Conservation (phyloP, 1,140 invertebrate genomes). For the Caenorhabditis brenneri region DNA sequence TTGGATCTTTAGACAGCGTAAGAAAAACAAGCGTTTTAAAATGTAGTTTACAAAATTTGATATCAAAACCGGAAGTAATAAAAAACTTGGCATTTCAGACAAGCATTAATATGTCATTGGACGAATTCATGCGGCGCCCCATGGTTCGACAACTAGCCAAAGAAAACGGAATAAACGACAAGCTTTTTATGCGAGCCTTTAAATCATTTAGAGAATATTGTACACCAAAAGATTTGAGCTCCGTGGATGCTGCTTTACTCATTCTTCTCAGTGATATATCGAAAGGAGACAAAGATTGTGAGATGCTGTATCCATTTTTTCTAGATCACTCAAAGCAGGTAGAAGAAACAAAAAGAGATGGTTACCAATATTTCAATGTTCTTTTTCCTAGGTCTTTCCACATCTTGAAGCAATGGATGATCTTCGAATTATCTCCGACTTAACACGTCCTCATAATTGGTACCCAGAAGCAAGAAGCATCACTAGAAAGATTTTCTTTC, state of each 20-base stretch:
- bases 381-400: constrained; percentile 80
- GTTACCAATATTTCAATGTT: neutral
- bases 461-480: constrained; percentile 81
- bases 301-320: constrained; percentile 93
- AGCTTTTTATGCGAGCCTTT: constrained; percentile 84
- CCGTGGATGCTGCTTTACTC: constrained; percentile 86
- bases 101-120: constrained; percentile 73
- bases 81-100: constrained; percentile 3
- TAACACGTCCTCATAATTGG: constrained; percentile 90
- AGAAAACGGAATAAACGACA: constrained; percentile 68
- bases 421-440: constrained; percentile 91
- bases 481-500: constrained; percentile 91
- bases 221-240: constrained; percentile 49
- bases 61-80: neutral
- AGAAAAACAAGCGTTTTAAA: neutral
- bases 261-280: constrained; percentile 89
- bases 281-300: constrained; percentile 74
- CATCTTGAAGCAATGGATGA: constrained; percentile 97
- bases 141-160: constrained; percentile 74
- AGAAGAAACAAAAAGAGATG: neutral
- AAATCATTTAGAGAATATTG: constrained; percentile 87
- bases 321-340: constrained; percentile 81
- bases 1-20: neutral
- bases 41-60: neutral
- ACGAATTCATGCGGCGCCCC: constrained; percentile 80